Base-by-base conservation (phyloP, 2,113 vertebrate species). In the Eonycteris spelaea region DNA sequence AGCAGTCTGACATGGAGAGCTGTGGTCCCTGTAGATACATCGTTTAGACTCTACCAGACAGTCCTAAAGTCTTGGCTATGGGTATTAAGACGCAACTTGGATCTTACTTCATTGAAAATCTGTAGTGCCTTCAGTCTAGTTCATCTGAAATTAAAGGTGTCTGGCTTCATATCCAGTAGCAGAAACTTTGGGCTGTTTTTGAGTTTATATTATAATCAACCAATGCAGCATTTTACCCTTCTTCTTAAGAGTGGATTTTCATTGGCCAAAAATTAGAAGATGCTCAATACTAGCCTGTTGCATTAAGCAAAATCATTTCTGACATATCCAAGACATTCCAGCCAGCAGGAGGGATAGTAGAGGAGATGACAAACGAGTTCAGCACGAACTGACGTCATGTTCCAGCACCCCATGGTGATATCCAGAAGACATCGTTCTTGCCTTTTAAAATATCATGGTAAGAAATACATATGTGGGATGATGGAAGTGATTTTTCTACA, bases 231-330 rank as follows among this genome's bases (percentile, higher is more conserved):
- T 71, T 87, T 91, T 35, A 63, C 84, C 80, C 33, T 83, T 43
- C 38, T 79, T 79, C 35, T 84, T 30, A 79, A 89, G 70, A n/a
- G 82, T 33, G 4, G 10, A n/a, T 79, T 67, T 2, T 28, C 68
- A 59, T 7, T 84, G 78, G 79, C 30, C 35, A 70, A 73, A 48
- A 70, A 86, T 90, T 74, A 80, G 26, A 40, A 84, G 40, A 71
- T 85, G 5, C 45, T 92, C 55, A 11, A 82, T 85, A 43, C 61
- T 88, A 75, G 45, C 38, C 57, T 67, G 8, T 26, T 86, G 74
- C 19, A 68, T 86, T 73, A 91, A 97, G 57, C 26, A 74, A 92
- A 96, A 94, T 93, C 61, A 93, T 28, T 93, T 93, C 22, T 95
- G 96, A 94, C 67, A 33, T 67, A 67, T 77, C 59, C 71, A 94